Conservation (phyloP, 1,140 invertebrate species). For the Bathynomus jamesi region DNA sequence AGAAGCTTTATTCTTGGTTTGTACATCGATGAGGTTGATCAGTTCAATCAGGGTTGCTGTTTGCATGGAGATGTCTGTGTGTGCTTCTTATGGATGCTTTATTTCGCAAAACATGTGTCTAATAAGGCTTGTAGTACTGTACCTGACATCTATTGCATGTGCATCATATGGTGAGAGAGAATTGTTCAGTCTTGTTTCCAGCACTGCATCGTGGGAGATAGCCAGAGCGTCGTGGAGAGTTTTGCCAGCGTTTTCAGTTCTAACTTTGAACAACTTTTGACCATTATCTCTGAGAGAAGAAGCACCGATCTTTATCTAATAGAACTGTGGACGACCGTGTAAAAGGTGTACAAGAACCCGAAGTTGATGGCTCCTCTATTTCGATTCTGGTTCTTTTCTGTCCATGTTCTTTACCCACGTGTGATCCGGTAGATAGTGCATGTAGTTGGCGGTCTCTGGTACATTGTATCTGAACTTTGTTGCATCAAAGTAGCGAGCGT, state of each 20-base stretch:
- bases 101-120: neutral
- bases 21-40: slow-evolving; percentile 16
- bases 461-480: neutral
- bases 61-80: slow-evolving; percentile 2
- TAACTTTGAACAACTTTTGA: slow-evolving; percentile 6
- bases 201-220: neutral
- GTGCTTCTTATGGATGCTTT: neutral
- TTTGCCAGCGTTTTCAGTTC: neutral
- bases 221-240: neutral
- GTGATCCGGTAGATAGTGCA: neutral
- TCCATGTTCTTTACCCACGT: neutral
- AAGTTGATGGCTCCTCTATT: no score
- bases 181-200: slow-evolving; percentile 8
- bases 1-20: slow-evolving; percentile 1
- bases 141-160: slow-evolving; percentile 10
- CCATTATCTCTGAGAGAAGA: neutral
- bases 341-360: no score
- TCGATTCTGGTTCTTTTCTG: no score
- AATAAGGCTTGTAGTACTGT: neutral
- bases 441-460: neutral
- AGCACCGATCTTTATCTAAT: neutral
- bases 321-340: neutral
- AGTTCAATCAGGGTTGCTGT: slow-evolving; percentile 14
- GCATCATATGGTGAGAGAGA: no score
- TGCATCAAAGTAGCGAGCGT: neutral